phyloP scores from a whole-genome alignment of 1,140 invertebrate genomes.

The Branchinecta lynchi region DNA sequence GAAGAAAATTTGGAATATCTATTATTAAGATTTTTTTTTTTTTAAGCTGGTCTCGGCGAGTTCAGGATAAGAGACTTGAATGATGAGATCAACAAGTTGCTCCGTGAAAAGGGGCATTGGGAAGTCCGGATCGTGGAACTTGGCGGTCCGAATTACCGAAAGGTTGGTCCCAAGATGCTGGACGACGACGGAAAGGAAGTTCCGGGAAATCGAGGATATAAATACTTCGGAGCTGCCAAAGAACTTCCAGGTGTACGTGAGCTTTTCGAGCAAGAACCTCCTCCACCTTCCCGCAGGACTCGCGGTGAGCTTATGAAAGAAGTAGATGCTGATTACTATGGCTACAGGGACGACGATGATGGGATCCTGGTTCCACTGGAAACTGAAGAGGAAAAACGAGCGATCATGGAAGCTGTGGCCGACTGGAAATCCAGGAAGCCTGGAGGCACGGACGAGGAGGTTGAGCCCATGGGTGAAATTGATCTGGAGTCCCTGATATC shows the following conservation, averaged over 20 bases:
- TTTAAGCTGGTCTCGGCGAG: conserved; percentile 83
- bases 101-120: conserved; percentile 92
- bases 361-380: conserved; percentile 82
- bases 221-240: conserved; percentile 98
- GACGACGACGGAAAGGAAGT: conserved; percentile 94
- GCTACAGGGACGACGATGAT: conserved; percentile 96
- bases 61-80: conserved; percentile 95
- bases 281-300: conserved; percentile 70
- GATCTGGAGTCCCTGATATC: background rate
- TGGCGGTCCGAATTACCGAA: conserved; percentile 85
- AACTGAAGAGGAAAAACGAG: conserved; percentile 52
- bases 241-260: conserved; percentile 93
- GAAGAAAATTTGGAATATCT: too few species aligned
- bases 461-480: background rate
- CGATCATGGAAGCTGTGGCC: too few species aligned
- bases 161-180: conserved; percentile 80
- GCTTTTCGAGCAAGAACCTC: conserved; percentile 90
- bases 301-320: conserved; percentile 93
- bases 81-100: conserved; percentile 97
- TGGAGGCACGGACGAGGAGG: too few species aligned
- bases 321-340: conserved; percentile 97
- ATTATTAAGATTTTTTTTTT: conserved; percentile 22
- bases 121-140: conserved; percentile 88
- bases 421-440: too few species aligned
- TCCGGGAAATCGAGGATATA: conserved; percentile 93